Conservation (phyloP, 2,797 vertebrate species). For the Benthosema pterotum region DNA sequence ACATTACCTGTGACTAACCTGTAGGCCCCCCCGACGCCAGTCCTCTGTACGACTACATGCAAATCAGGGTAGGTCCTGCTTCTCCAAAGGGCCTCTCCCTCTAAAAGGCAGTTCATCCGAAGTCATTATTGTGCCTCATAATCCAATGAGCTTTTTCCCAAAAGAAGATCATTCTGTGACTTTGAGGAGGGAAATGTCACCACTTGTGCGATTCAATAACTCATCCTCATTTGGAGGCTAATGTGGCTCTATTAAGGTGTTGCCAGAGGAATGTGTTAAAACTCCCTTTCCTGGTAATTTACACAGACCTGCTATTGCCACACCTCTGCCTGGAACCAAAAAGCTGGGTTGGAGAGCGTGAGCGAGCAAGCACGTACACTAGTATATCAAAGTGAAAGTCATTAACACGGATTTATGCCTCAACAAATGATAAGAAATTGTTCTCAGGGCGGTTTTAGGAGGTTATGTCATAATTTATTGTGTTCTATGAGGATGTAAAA, state of each 20-base stretch:
- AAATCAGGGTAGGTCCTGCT: slow-evolving; percentile 46
- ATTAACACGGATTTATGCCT: slow-evolving; percentile 61
- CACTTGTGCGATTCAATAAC: slow-evolving; percentile 61
- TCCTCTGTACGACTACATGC: no score
- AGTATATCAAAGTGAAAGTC: slow-evolving; percentile 19
- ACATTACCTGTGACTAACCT: slow-evolving; percentile 64
- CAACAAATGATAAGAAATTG: slow-evolving; percentile 38
- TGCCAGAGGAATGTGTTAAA: slow-evolving; percentile 49
- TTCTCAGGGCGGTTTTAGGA: slow-evolving; percentile 31
- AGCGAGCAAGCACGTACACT: slow-evolving; percentile 10
- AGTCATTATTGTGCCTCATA: slow-evolving; percentile 68
- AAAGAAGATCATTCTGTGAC: slow-evolving; percentile 70
- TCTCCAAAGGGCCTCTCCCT: slow-evolving; percentile 57
- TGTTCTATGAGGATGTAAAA: no score
- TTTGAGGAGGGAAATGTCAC: slow-evolving; percentile 62
- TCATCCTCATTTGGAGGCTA: slow-evolving; percentile 67
- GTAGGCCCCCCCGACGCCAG: slow-evolving; percentile 42
- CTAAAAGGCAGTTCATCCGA: slow-evolving; percentile 64
- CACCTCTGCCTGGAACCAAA: slow-evolving; percentile 26
- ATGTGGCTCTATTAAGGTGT: slow-evolving; percentile 68
- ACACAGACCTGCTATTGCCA: slow-evolving; percentile 65
- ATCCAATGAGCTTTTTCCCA: slow-evolving; percentile 68
- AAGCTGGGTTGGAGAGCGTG: slow-evolving; percentile 17
- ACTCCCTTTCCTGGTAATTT: slow-evolving; percentile 64
- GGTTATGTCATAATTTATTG: slow-evolving; percentile 42